These are phyloP conservation scores for Lepidocyrtinus sp. DNA, from an alignment of 2,888 invertebrate species.

Conservation along the genomic window DNA sequence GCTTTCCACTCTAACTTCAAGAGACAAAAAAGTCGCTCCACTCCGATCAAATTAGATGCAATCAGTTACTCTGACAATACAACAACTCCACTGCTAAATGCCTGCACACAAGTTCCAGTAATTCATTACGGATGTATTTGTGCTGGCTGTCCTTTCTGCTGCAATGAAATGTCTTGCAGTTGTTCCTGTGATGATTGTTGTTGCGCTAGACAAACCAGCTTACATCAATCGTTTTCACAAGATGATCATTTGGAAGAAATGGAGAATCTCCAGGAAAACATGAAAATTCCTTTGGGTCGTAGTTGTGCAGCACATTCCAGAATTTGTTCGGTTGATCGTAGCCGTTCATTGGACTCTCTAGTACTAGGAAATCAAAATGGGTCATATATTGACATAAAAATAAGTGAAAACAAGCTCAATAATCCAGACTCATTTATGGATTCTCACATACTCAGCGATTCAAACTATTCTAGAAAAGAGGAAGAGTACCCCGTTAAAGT, in stretches of 20 bases:
- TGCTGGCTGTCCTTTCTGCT: constrained; percentile 32
- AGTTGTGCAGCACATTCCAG: constrained; percentile 23
- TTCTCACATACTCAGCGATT: constrained; percentile 23
- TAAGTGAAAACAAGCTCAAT: neutral
- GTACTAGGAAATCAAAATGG: neutral
- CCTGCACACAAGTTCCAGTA: neutral
- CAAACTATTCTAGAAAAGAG: constrained; percentile 30
- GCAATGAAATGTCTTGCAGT: constrained; percentile 22
- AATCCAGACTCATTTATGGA: constrained; percentile 28
- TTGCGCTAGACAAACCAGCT: constrained; percentile 25
- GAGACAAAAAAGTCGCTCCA: constrained; percentile 49
- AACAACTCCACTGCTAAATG: neutral
- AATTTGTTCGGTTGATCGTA: neutral
- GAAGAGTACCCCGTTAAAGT: neutral
- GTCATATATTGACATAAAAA: neutral
- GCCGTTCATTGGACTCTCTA: constrained; percentile 29
- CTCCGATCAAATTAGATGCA: constrained; percentile 44
- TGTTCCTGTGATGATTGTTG: constrained; percentile 46
- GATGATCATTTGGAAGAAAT: too few species aligned
- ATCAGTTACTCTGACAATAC: neutral
- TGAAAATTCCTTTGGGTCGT: too few species aligned
- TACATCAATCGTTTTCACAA: too few species aligned
- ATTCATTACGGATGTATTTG: constrained; percentile 20
- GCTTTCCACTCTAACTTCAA: constrained; percentile 6
- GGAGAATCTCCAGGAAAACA: too few species aligned